These are phyloP conservation scores for Cnemophilus loriae DNA, from an alignment of 2,113 vertebrate genomes.

Conservation along the genomic window DNA sequence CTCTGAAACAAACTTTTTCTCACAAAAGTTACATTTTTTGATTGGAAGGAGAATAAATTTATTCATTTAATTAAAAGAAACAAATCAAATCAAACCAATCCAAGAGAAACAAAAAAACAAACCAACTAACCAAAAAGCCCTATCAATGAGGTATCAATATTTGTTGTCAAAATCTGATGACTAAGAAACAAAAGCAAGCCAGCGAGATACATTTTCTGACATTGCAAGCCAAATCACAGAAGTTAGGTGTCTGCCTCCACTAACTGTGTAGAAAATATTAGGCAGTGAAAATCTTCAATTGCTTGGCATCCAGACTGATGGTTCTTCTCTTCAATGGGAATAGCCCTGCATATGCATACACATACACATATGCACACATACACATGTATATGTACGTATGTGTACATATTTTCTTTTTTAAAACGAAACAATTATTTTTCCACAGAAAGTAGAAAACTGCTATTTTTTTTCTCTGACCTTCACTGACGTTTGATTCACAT, in stretches of 20 bases:
- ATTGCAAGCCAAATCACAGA: neutral
- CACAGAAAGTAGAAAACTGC: neutral
- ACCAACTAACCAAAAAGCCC: neutral
- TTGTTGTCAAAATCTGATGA: neutral
- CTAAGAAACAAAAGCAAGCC: neutral
- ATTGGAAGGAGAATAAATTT: neutral
- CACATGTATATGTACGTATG: accelerated
- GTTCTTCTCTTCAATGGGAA: neutral
- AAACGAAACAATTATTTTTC: neutral
- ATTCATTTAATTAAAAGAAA: neutral
- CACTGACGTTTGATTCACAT: too few species aligned
- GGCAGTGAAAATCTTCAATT: neutral
- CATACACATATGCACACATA: accelerated
- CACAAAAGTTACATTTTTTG: neutral
- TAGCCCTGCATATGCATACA: neutral
- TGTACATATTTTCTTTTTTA: neutral
- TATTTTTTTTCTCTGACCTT: neutral
- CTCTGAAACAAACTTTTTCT: neutral
- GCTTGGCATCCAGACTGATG: neutral
- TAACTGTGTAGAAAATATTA: neutral
- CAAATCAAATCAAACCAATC: neutral
- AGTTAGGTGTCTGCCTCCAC: neutral
- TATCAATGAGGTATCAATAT: neutral
- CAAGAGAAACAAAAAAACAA: neutral
- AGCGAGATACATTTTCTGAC: neutral